Base-by-base conservation (phyloP, 2,113 vertebrate species). In the Fregetta grallaria region DNA sequence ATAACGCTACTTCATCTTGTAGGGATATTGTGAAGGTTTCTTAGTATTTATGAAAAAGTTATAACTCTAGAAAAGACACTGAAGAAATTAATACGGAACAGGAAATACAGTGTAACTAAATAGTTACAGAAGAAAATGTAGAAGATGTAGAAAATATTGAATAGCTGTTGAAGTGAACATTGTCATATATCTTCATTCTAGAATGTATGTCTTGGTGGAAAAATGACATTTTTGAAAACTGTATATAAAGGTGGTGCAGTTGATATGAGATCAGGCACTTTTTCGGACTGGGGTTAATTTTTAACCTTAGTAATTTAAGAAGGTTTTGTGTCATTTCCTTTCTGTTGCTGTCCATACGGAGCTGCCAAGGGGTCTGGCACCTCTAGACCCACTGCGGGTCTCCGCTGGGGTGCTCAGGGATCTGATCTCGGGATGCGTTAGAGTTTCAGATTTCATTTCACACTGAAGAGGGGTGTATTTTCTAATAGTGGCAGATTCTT, bases 301-400 rank as follows among this genome's bases (percentile, higher is more conserved):
- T 73, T 58, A 47, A 22, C 25, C 3, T n/a, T 11, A 6, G 4
- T 19, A 10, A 32, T 63, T 8, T 23, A 3, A 23, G 70, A 30
- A 26, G 21, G 14, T 52, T 71, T 53, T 36, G 2, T 26, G 72
- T 40, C 9, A 15, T 74, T 86, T n/a, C 59, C 34, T 29, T 15
- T 6, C 10, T 50, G 38, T 8, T 49, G 15, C 16, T 75, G 62
- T 32, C 32, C 10, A 2, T 42, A 10, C 12, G 7, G 86, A 68
- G 61, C 11, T 74, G 32, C 67, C 7, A 7, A 18, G 25, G 12
- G 45, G 66, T 61, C 40, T 17, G 38, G 26, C 15, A 2, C 44
- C 47, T 21, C 36, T 19, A 6, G 38, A 4, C 3, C 25, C 4
- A 1, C 38, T 3, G 30, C 1, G 0, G 12, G 4, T 25, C 45